A percentile compares a stretch with the other conserved stretches of the same genome.
These are phyloP conservation scores for Muschampia plurimacula DNA, from an alignment of 2,888 invertebrate species.

Conservation along the genomic window DNA sequence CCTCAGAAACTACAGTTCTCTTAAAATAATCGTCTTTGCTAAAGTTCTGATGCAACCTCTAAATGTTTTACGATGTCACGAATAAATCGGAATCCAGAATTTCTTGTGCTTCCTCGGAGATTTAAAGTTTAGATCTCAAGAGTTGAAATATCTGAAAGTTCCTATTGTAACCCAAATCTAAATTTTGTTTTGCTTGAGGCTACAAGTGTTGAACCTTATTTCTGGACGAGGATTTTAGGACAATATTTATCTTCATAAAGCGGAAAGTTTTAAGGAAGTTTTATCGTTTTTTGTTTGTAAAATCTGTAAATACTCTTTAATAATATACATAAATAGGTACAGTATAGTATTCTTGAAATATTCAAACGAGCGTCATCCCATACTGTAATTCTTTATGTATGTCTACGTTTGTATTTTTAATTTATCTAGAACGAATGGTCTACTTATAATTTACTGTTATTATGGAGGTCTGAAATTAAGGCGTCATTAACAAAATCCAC, in stretches of 20 bases:
- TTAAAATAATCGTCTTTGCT: conserved; percentile 26
- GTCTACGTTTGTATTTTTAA: too few relatives aligned
- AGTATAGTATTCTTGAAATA: not conserved
- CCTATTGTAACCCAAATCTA: conserved; percentile 29
- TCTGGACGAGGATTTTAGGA: not conserved
- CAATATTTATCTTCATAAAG: not conserved
- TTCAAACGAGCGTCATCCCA: not conserved
- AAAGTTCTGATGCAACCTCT: conserved; percentile 40
- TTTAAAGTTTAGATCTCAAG: conserved; percentile 35
- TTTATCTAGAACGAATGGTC: too few relatives aligned
- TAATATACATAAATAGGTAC: not conserved
- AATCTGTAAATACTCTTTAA: not conserved
- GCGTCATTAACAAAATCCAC: too few relatives aligned
- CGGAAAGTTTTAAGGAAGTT: not conserved
- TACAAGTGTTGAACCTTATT: conserved; percentile 6
- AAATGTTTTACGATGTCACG: conserved; percentile 41
- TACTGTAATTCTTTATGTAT: too few relatives aligned
- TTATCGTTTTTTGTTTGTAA: not conserved
- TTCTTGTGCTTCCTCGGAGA: conserved; percentile 36
- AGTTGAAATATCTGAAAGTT: conserved; percentile 34
- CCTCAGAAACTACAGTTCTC: conserved; percentile 20
- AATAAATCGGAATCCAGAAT: conserved; percentile 40
- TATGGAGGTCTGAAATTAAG: too few relatives aligned
- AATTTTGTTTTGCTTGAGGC: conserved; percentile 33
- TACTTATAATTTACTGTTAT: too few relatives aligned